Conservation (phyloP, 2,113 vertebrate genomes). For the Megaceryle torquata region DNA sequence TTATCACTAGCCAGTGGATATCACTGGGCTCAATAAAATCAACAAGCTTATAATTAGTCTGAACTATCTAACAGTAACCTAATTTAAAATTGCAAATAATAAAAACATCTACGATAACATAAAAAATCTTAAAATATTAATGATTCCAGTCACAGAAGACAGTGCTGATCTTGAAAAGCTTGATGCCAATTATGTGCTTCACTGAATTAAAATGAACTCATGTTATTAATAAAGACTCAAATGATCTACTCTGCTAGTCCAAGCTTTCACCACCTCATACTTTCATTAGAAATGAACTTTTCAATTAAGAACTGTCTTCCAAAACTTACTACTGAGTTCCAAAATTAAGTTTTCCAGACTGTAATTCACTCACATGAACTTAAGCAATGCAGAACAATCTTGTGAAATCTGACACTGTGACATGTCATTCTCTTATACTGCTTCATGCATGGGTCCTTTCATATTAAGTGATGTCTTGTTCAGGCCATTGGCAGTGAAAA, state of each 20-base stretch:
- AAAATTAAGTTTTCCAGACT: constrained; percentile 68
- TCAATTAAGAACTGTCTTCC: constrained; percentile 71
- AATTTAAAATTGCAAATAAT: constrained; percentile 78
- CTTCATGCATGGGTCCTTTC: constrained; percentile 30
- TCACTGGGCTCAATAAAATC: constrained; percentile 67
- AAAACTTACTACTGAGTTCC: constrained; percentile 35
- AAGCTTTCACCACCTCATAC: constrained; percentile 69
- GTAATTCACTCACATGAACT: constrained; percentile 30
- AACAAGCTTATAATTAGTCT: constrained; percentile 74
- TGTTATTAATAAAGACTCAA: constrained; percentile 77
- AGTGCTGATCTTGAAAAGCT: constrained; percentile 71
- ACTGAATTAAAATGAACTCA: constrained; percentile 79
- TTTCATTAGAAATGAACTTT: constrained; percentile 73
- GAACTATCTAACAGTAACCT: constrained; percentile 63
- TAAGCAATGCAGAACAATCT: constrained; percentile 7
- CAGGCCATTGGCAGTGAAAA: constrained; percentile 54
- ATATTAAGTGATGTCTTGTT: constrained; percentile 25
- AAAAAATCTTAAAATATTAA: constrained; percentile 58
- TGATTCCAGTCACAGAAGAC: constrained; percentile 63
- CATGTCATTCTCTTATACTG: constrained; percentile 20
- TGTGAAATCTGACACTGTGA: constrained; percentile 27
- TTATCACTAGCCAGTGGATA: constrained; percentile 65
- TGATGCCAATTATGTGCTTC: constrained; percentile 79
- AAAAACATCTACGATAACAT: constrained; percentile 60
- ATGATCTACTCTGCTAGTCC: constrained; percentile 70